Percentiles rank a stretch among this genome's conserved stretches.
Conservation (phyloP, 2,797 vertebrate species). For the Allobates femoralis region DNA sequence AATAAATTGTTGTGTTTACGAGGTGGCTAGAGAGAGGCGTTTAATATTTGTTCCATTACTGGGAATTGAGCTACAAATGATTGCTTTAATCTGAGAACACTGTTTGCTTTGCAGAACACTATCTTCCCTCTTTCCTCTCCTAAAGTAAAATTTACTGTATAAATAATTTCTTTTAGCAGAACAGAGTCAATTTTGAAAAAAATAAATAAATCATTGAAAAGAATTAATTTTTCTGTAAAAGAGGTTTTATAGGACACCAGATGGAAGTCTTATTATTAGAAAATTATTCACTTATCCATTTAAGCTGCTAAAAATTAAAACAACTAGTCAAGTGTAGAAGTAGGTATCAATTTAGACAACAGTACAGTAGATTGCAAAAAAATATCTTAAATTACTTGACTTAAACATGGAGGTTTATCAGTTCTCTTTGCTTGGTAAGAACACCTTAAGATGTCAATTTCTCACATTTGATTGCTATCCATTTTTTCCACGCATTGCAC, state of each 20-base stretch:
- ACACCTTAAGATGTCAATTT: too few species aligned
- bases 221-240: background rate
- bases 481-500: too few species aligned
- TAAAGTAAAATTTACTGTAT: background rate
- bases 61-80: conserved; percentile 28
- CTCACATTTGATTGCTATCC: too few species aligned
- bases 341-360: background rate
- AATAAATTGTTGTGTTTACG: conserved; percentile 41
- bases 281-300: background rate
- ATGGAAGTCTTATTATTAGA: background rate
- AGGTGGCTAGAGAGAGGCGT: background rate
- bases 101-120: conserved; percentile 27
- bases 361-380: background rate
- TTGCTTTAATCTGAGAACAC: conserved; percentile 28
- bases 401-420: too few species aligned
- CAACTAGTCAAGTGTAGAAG: background rate
- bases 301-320: background rate
- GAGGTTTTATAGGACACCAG: background rate
- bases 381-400: background rate
- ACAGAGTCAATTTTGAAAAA: background rate
- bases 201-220: background rate
- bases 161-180: conserved; percentile 2
- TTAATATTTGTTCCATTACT: conserved; percentile 39
- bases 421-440: too few species aligned
- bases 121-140: background rate